These are phyloP conservation scores for Melikaiella ostensackeni DNA, from an alignment of 2,888 invertebrate genomes.

Conservation along the genomic window DNA sequence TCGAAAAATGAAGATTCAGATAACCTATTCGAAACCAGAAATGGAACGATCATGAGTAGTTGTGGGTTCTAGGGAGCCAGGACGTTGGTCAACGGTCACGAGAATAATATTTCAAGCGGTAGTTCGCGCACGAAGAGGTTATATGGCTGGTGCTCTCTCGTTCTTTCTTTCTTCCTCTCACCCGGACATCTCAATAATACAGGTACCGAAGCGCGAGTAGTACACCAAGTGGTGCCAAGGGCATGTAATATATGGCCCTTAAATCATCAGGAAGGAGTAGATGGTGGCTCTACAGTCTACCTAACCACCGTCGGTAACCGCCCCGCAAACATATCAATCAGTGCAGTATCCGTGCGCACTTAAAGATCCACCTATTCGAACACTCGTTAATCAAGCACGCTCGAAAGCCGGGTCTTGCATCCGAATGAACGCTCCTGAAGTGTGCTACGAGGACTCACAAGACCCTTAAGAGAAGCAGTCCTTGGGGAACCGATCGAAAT, in stretches of 20 bases:
- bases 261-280: slow-evolving; percentile 74
- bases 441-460: slow-evolving; percentile 40
- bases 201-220: slow-evolving; percentile 64
- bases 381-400: slow-evolving; percentile 67
- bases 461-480: slow-evolving; percentile 45
- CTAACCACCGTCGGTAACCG: slow-evolving; percentile 70
- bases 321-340: slow-evolving; percentile 76
- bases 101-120: slow-evolving; percentile 56
- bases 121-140: slow-evolving; percentile 51
- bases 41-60: slow-evolving; percentile 6
- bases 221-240: slow-evolving; percentile 69
- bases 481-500: slow-evolving; percentile 1
- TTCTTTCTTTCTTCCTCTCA: slow-evolving; percentile 63
- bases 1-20: not conserved
- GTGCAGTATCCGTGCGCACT: slow-evolving; percentile 57
- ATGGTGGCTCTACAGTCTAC: slow-evolving; percentile 70
- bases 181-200: slow-evolving; percentile 67
- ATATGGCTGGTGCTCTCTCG: slow-evolving; percentile 41
- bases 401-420: slow-evolving; percentile 45
- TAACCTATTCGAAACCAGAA: not conserved
- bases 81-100: slow-evolving; percentile 51
- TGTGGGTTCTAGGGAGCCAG: slow-evolving; percentile 34
- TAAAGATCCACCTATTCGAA: slow-evolving; percentile 66
- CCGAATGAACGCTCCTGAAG: slow-evolving; percentile 38
- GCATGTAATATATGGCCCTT: slow-evolving; percentile 76